Conservation (phyloP, 2,797 vertebrate genomes). For the Champsocephalus gunnari region DNA sequence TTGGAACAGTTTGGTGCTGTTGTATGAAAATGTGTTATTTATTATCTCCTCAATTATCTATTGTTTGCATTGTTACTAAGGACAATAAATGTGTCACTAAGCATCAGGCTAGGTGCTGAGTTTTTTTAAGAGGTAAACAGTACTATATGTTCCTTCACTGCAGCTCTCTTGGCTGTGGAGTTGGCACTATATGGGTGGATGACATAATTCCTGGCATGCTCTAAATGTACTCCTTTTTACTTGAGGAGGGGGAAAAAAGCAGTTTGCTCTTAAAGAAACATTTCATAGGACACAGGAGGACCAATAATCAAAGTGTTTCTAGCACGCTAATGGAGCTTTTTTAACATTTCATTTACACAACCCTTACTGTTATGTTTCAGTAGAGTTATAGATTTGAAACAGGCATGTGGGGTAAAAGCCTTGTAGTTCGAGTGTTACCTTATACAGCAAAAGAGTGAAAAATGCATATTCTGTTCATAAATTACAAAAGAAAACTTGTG, state of each 20-base stretch:
- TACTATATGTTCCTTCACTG: conserved; percentile 92
- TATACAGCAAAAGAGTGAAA: conserved; percentile 28
- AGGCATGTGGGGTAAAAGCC: conserved; percentile 34
- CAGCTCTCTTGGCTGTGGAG: conserved; percentile 88
- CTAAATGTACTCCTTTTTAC: conserved; percentile 89
- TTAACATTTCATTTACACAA: conserved; percentile 57
- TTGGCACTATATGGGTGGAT: conserved; percentile 88
- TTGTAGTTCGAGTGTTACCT: conserved; percentile 31
- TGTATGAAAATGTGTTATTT: conserved; percentile 80
- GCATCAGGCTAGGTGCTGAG: conserved; percentile 89
- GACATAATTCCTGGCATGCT: conserved; percentile 96
- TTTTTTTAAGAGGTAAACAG: conserved; percentile 94
- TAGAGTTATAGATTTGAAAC: conserved; percentile 23
- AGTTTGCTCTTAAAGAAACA: conserved; percentile 82
- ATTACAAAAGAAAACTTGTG: conserved; percentile 30
- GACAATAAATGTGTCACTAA: conserved; percentile 90
- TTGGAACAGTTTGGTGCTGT: conserved; percentile 50
- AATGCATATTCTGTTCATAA: conserved; percentile 28
- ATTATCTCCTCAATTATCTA: conserved; percentile 87
- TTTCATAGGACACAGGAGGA: conserved; percentile 78
- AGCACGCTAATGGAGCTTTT: conserved; percentile 47
- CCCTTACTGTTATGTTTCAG: conserved; percentile 35
- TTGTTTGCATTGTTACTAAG: conserved; percentile 95
- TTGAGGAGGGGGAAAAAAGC: conserved; percentile 73
- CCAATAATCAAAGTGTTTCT: conserved; percentile 77